Percentiles rank a stretch among this genome's conserved stretches.
phyloP scores from a whole-genome alignment of 2,888 invertebrate genomes.

The Coleophora flavipennella region DNA sequence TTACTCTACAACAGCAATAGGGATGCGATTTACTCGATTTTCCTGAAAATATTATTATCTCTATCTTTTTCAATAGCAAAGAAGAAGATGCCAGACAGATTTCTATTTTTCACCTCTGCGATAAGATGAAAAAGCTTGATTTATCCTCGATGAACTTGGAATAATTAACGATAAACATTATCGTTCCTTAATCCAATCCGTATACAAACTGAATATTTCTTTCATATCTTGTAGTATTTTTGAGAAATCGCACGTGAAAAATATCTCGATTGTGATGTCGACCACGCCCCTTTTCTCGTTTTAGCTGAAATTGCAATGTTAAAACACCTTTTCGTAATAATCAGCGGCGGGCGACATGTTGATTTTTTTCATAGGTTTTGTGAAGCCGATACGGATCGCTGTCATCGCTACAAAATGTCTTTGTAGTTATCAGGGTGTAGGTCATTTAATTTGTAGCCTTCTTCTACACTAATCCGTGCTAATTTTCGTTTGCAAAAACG shows the following conservation, averaged over 20 bases:
- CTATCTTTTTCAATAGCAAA: too few species aligned
- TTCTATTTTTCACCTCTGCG: not conserved
- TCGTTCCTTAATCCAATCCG: too few species aligned
- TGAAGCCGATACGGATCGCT: slow-evolving; percentile 71
- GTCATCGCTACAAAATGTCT: slow-evolving; percentile 72
- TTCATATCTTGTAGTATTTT: not conserved
- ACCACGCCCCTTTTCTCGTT: slow-evolving; percentile 44
- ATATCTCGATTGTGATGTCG: slow-evolving; percentile 36
- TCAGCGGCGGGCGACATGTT: slow-evolving; percentile 70
- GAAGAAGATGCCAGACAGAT: not conserved
- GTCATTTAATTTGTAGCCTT: slow-evolving; percentile 64
- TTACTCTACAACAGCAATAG: not conserved
- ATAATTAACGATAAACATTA: too few species aligned
- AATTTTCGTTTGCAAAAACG: slow-evolving; percentile 55
- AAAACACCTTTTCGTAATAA: slow-evolving; percentile 58
- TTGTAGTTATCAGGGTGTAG: slow-evolving; percentile 73
- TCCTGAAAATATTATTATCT: too few species aligned
- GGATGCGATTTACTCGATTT: too few species aligned
- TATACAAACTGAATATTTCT: not conserved
- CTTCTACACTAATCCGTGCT: slow-evolving; percentile 58
- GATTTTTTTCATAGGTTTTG: slow-evolving; percentile 71
- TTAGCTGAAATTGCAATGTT: slow-evolving; percentile 50
- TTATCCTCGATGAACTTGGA: too few species aligned
- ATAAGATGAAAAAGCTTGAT: not conserved
- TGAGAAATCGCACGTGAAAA: slow-evolving; percentile 3